A percentile compares a stretch with the other conserved stretches of the same genome.
phyloP scores from a whole-genome alignment of 2,797 vertebrate genomes.

The Amphiprion clarkii region DNA sequence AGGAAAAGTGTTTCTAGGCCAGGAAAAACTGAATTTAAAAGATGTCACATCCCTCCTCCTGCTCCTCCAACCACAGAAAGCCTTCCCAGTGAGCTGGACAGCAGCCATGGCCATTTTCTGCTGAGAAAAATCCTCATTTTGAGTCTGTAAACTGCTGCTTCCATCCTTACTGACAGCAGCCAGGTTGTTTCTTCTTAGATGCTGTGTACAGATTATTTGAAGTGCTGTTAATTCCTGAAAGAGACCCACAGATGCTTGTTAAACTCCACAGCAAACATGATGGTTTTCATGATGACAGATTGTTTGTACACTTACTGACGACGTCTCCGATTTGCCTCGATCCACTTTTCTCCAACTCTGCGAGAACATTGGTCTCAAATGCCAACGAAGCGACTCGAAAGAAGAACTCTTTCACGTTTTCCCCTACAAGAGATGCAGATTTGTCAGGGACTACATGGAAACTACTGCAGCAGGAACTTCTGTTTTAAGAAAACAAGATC shows the following conservation, averaged over 20 bases:
- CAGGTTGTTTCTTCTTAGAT: conserved; percentile 88
- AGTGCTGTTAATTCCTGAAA: conserved; percentile 90
- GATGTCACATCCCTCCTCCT: conserved; percentile 34
- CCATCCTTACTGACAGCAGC: conserved; percentile 89
- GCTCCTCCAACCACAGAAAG: conserved; percentile 53
- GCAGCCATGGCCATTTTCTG: conserved; percentile 48
- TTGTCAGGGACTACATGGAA: neutral
- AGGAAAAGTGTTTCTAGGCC: conserved; percentile 58
- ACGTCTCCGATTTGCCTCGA: conserved; percentile 92
- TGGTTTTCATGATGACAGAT: neutral
- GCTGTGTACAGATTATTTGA: conserved; percentile 85
- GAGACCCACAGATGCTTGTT: conserved; percentile 13
- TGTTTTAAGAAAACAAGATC: neutral
- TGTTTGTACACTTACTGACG: conserved; percentile 89
- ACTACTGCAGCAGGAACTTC: neutral
- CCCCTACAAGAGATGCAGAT: conserved; percentile 81
- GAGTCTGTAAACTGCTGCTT: conserved; percentile 15
- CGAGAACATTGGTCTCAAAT: conserved; percentile 93
- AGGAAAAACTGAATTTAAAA: conserved; percentile 68
- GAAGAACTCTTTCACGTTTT: conserved; percentile 96
- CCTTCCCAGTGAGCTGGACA: conserved; percentile 41
- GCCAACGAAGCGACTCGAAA: conserved; percentile 94
- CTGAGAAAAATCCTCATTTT: conserved; percentile 30
- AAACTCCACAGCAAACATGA: neutral
- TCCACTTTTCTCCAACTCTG: conserved; percentile 93